Evolutionary conservation across 37 sponge, comb jelly and placozoan genomes (phyloP).

Genomic region (Hormiphora californensis): DNA sequence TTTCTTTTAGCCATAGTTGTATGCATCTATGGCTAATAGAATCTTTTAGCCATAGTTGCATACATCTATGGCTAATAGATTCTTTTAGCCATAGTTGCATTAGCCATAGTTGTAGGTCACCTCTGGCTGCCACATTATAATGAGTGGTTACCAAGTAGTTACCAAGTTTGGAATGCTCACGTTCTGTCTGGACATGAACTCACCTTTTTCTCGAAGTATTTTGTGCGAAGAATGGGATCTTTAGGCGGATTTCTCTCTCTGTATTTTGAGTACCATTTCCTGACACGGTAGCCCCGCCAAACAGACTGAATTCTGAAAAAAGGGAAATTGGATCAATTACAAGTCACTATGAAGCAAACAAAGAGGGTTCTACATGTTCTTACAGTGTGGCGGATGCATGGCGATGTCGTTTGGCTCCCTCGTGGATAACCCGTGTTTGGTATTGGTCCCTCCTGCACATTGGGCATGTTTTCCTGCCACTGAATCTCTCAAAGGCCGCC

Average conservation of each 20-base stretch:
- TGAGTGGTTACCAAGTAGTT: too few species aligned
- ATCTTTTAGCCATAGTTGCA: too few species aligned
- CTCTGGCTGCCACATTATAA: too few species aligned
- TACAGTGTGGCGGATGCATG: constrained; percentile 64
- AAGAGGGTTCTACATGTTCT: background rate
- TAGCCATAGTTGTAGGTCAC: too few species aligned
- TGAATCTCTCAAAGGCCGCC: constrained; percentile 73
- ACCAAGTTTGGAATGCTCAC: too few species aligned
- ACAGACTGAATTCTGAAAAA: constrained; percentile 69
- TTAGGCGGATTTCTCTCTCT: constrained; percentile 62
- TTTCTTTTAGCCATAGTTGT: too few species aligned
- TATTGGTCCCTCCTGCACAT: constrained; percentile 74
- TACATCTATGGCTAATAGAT: too few species aligned
- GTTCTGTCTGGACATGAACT: background rate
- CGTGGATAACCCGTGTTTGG: constrained; percentile 75
- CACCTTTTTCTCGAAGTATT: constrained; percentile 69
- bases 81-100: too few species aligned
- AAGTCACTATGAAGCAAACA: too few species aligned
- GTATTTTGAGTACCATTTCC: constrained; percentile 65
- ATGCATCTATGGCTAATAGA: too few species aligned
- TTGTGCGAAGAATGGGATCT: constrained; percentile 71
- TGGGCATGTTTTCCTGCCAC: constrained; percentile 71
- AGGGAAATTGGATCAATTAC: background rate
- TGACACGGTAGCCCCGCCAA: constrained; percentile 75
- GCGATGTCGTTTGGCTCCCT: constrained; percentile 63